These are phyloP conservation scores for Papilio xuthus DNA, from an alignment of 1,140 invertebrate genomes.

Conservation along the genomic window DNA sequence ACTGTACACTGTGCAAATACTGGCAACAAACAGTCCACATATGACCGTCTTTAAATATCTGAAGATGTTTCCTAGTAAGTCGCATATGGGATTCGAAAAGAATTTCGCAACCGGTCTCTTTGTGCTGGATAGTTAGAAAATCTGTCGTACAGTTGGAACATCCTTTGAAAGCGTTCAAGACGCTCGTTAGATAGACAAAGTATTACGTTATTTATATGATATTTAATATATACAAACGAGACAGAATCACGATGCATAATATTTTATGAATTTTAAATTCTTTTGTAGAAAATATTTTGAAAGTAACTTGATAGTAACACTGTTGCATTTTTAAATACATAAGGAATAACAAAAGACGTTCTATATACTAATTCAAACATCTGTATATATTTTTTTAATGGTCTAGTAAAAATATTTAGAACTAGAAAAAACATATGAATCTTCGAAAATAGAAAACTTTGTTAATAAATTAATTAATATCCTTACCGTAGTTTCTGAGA, in stretches of 20 bases:
- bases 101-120: constrained; percentile 5
- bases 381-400: too few relatives aligned
- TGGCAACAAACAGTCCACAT: too few relatives aligned
- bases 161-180: constrained; percentile 1
- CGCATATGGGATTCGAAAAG: not conserved
- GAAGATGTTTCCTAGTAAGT: not conserved
- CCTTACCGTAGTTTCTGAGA: too few relatives aligned
- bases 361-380: too few relatives aligned
- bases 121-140: not conserved
- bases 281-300: not conserved
- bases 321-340: too few relatives aligned
- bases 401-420: too few relatives aligned
- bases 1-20: too few relatives aligned
- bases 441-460: too few relatives aligned
- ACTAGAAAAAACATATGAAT: too few relatives aligned
- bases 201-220: constrained; percentile 20
- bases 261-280: not conserved
- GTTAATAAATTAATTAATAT: too few relatives aligned
- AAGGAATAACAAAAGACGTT: too few relatives aligned
- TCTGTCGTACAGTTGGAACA: not conserved
- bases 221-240: constrained; percentile 19
- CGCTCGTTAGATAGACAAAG: constrained; percentile 1
- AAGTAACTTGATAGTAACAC: too few relatives aligned
- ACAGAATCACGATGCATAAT: not conserved
- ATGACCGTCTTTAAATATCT: not conserved